Base-by-base conservation (phyloP, 2,797 vertebrate species). In the Falco biarmicus region DNA sequence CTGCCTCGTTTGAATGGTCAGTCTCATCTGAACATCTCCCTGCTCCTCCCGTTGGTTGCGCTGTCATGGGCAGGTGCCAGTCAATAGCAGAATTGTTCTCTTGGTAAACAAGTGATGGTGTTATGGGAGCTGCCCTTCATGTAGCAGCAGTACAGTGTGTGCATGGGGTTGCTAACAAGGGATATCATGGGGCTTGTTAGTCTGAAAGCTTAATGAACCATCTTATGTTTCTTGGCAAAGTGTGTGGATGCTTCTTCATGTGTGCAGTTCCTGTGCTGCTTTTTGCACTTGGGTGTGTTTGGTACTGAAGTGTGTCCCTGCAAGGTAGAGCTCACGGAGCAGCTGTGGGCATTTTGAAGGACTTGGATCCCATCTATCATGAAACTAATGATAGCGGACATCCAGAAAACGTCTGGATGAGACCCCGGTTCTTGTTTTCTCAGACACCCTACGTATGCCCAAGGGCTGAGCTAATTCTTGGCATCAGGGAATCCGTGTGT, bases 51-150 rank as follows among this genome's bases (percentile, higher is more conserved):
- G 3, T 84, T 84, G 91, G 74, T 43, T 3, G 0, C 8, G 0
- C 51, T 66, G 78, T 91, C 87, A 92, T 26, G 84, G 90, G 77
- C 92, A 97, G 97, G 94, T 96, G 96, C 71, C 53, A 19, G 45
- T 79, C 95, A 97, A 95, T 90, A 32, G 93, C 21, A 37, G 75
- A 69, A 85, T 95, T 97, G 96, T 97, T 95, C 84, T 87, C 76
- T 32, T 68, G 64, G 84, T 96, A 97, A 97, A 97, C 95, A 97
- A 97, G 92, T 8, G 47, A 28, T 60, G 60, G 50, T 74, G 77
- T 65, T 39, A 16, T 3, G 63, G 59, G 93, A 63, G 89, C 74
- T 78, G 76, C 60, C 32, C 75, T 83, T 80, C 74, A 9, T 50
- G 50, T 41, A 37, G 85, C 89, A 68, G 78, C 73, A 64, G 56